These are phyloP conservation scores for Catocala nupta DNA, from an alignment of 2,888 invertebrate genomes.

Conservation along the genomic window DNA sequence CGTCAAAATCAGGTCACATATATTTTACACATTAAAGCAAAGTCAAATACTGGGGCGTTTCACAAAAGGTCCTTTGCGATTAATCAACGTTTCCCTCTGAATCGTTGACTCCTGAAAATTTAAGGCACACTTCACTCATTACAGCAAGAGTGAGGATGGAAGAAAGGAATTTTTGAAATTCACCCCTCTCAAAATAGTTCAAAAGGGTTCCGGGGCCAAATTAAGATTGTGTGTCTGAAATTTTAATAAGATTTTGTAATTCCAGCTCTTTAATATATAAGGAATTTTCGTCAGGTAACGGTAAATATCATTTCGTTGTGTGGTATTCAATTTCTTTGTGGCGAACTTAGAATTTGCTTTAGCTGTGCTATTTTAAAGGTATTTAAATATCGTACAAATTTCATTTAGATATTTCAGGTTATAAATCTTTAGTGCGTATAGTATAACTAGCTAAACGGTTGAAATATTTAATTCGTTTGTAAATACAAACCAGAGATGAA, in stretches of 20 bases:
- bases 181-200: slow-evolving; percentile 48
- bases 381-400: too few relatives aligned
- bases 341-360: background rate
- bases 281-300: slow-evolving; percentile 24
- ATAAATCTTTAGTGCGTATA: too few relatives aligned
- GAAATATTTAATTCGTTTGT: too few relatives aligned
- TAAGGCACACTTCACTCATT: slow-evolving; percentile 51
- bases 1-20: slow-evolving; percentile 34
- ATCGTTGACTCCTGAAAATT: slow-evolving; percentile 50
- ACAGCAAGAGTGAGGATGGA: slow-evolving; percentile 32
- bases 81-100: slow-evolving; percentile 46
- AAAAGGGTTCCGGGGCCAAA: slow-evolving; percentile 41
- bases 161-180: slow-evolving; percentile 55
- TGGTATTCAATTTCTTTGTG: slow-evolving; percentile 13
- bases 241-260: slow-evolving; percentile 49
- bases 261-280: slow-evolving; percentile 17
- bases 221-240: slow-evolving; percentile 45
- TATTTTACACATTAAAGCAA: slow-evolving; percentile 37
- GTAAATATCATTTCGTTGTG: slow-evolving; percentile 11
- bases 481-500: too few relatives aligned
- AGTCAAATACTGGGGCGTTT: slow-evolving; percentile 43
- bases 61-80: slow-evolving; percentile 50
- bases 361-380: too few relatives aligned
- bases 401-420: too few relatives aligned
- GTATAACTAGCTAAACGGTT: too few relatives aligned